These are phyloP conservation scores for Phataginus tricuspis DNA, from an alignment of 2,797 vertebrate species.

Conservation along the genomic window DNA sequence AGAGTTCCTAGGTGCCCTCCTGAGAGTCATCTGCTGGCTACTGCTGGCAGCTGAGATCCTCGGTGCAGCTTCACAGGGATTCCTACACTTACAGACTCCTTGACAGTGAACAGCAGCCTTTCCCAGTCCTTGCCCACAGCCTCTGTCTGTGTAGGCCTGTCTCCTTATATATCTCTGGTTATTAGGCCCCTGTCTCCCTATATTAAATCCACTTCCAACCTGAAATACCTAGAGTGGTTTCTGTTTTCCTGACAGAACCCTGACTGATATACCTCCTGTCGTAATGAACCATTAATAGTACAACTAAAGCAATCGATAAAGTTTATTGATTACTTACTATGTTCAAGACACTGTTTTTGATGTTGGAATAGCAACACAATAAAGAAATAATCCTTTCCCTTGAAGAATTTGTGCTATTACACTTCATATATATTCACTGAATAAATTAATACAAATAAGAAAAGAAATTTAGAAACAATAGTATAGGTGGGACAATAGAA, in stretches of 20 bases:
- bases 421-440: background rate
- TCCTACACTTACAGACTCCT: background rate
- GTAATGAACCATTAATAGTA: background rate
- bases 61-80: background rate
- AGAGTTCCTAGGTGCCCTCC: background rate
- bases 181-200: background rate
- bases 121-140: background rate
- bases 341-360: background rate
- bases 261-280: background rate
- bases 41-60: background rate
- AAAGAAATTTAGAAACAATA: background rate
- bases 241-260: background rate
- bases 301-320: slow-evolving; percentile 1
- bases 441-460: background rate
- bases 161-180: background rate
- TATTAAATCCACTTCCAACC: background rate
- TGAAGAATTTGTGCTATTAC: background rate
- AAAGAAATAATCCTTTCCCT: slow-evolving; percentile 8
- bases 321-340: background rate
- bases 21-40: background rate
- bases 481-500: background rate
- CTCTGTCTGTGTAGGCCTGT: background rate
- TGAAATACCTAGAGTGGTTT: background rate
- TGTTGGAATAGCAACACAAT: background rate
- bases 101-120: background rate